Evolutionary conservation across 2,888 invertebrate genomes (phyloP), one percentile per base, ranked within the genome.

Genomic region (Amblyjoppa proteus): DNA sequence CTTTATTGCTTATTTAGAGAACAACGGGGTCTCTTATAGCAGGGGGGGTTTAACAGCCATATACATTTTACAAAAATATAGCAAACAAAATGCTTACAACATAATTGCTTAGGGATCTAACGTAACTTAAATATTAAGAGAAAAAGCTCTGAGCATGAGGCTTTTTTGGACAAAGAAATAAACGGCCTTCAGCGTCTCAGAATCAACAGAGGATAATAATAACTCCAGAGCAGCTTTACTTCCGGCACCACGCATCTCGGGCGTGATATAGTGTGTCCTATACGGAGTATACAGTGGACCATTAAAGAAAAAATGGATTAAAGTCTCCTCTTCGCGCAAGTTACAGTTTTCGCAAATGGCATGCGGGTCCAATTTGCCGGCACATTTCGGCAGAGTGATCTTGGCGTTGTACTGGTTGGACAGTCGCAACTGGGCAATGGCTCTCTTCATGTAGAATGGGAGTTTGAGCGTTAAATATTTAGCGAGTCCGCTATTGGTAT

Each of bases 301-400:
- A 4, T 61, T 51, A 11, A 11, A 61, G 2, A 82, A 1, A n/a
- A 77, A 82, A 16, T 82, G 70, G 1, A 49, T 28, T 3, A 79
- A n/a, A 6, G 74, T 79, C 68, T 83, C 83, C n/a, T 79, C 53
- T 38, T 78, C 66, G 2, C 4, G 11, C 20, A 73, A 6, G 28
- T 79, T 79, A 25, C 79, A 83, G 7, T 41, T 66, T 73, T 53
- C n/a, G 13, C 83, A 83, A 0, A 68, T 25, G n/a, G 51, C 3
- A 34, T 79, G 71, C 11, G 83, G 74, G 34, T 82, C 51, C 45
- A 83, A 31, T 70, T 78, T 83, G 2, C 49, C 76, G 0, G 45
- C 49, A 16, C 56, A 41, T 45, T 73, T 71, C 20, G 20, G 20
- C 1, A 61, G 28, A 0, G 41, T 25, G 0, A 79, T 51, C 13